Evolutionary conservation across 2,113 vertebrate species (phyloP), one percentile per base, ranked within the genome.

Genomic region (Xenopus tropicalis): DNA sequence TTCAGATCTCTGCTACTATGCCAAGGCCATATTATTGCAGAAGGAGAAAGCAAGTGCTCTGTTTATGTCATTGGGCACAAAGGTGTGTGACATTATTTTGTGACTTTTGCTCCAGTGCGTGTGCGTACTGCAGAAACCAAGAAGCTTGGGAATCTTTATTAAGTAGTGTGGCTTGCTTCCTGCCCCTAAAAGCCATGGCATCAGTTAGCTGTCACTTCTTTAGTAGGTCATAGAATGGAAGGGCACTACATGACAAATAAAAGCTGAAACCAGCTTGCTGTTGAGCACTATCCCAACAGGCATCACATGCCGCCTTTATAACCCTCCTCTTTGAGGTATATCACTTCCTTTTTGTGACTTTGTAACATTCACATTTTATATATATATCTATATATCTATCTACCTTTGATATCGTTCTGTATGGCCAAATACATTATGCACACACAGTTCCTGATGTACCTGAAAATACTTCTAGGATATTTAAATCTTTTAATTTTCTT

Each of bases 401-500:
- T 73, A 52, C 14, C 16, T 68, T 66, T 66, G 42, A 66, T 61
- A 62, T 23, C 54, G 56, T 70, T 70, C 79, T 21, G 0, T 23
- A 0, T 19, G 78, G 84, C 85, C 83, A 80, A 69, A 82, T 81
- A 77, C 77, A 24, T 69, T 71, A 61, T 64, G 61, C 70, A 66
- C 83, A 71, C 19, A 8, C 80, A 62, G 80, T 81, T 82, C 71
- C 10, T 0, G 3, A 37, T 21, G 29, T 77, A 72, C 3, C 52
- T 48, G 57, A 73, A 77, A 66, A 81, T 81, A 84, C 81, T 83
- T 83, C 79, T 82, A 80, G 78, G 79, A 66, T 83, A 80, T 83
- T 86, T 77, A 85, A 86, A 82, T 86, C 84, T 88, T 85, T 85
- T 82, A 85, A 72, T 85, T 79, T 82, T 84, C 77, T 80, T 79